Evolutionary conservation across 2,888 invertebrate genomes (phyloP).

Genomic region (Dasysyrphus albostriatus): DNA sequence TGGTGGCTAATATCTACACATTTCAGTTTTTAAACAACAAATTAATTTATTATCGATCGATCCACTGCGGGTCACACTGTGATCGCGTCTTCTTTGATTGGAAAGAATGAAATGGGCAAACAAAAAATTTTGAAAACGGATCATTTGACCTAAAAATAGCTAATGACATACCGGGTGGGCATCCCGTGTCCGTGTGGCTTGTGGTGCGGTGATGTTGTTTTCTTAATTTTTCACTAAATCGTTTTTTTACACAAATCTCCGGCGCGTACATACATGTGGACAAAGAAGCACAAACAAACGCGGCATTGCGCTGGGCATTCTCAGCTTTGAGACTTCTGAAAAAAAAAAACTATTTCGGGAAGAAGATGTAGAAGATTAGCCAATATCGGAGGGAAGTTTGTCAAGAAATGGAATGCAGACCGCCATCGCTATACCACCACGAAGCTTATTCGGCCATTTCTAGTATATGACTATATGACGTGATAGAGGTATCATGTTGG

Average conservation of each 20-base stretch:
- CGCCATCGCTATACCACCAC: slow-evolving; percentile 8
- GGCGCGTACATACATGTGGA: slow-evolving; percentile 38
- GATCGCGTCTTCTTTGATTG: slow-evolving; percentile 37
- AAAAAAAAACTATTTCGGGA: slow-evolving; percentile 15
- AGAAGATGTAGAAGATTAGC: slow-evolving; percentile 50
- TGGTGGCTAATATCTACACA: slow-evolving; percentile 37
- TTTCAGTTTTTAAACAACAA: slow-evolving; percentile 52
- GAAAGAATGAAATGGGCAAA: slow-evolving; percentile 5
- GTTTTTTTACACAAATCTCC: not conserved
- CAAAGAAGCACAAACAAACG: slow-evolving; percentile 52
- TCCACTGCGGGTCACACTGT: slow-evolving; percentile 67
- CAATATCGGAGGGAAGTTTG: slow-evolving; percentile 66
- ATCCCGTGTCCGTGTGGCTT: slow-evolving; percentile 16
- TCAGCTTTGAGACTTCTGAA: slow-evolving; percentile 15
- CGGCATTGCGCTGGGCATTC: slow-evolving; percentile 18
- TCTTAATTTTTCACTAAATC: slow-evolving; percentile 51
- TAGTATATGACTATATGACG: not conserved
- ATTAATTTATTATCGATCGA: slow-evolving; percentile 73
- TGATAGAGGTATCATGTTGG: not conserved
- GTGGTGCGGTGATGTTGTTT: slow-evolving; percentile 54
- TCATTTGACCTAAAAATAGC: slow-evolving; percentile 73
- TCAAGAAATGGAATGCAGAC: slow-evolving; percentile 53
- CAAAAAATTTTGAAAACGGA: slow-evolving; percentile 30
- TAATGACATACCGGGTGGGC: slow-evolving; percentile 73
- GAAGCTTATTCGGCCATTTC: slow-evolving; percentile 21